Conservation (phyloP, 2,888 invertebrate species). For the Hetaerina titia region DNA sequence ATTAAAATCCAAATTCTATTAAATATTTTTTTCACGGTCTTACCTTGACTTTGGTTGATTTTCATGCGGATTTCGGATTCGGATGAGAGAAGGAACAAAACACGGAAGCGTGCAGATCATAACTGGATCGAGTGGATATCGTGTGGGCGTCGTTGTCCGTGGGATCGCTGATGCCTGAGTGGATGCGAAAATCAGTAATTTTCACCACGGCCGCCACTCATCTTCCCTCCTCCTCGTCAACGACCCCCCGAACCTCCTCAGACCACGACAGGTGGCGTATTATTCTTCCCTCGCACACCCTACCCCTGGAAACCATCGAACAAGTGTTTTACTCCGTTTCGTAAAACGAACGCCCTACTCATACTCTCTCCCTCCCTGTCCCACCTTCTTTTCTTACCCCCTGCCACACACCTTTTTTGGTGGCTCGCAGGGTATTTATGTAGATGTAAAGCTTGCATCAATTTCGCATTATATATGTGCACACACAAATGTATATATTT, state of each 20-base stretch:
- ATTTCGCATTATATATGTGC: too few relatives aligned
- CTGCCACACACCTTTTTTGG: neutral
- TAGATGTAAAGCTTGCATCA: too few relatives aligned
- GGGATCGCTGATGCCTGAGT: neutral
- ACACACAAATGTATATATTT: too few relatives aligned
- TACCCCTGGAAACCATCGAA: neutral
- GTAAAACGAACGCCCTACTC: neutral
- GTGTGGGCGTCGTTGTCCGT: neutral
- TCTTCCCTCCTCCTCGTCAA: neutral
- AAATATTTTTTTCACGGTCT: neutral
- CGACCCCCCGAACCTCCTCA: neutral
- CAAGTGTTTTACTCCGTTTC: neutral
- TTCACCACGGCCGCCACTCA: neutral
- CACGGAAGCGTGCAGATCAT: neutral
- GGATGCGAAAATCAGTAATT: neutral
- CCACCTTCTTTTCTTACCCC: neutral
- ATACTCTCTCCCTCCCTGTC: neutral
- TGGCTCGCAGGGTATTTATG: too few relatives aligned
- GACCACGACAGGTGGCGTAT: neutral
- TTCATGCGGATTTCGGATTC: neutral
- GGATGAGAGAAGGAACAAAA: neutral
- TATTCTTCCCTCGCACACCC: neutral
- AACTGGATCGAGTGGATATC: neutral
- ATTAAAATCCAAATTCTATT: slow-evolving; percentile 19
- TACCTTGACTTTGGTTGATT: neutral